Evolutionary conservation across 2,797 vertebrate genomes (phyloP).

Genomic region (Anabacerthia variegaticeps): DNA sequence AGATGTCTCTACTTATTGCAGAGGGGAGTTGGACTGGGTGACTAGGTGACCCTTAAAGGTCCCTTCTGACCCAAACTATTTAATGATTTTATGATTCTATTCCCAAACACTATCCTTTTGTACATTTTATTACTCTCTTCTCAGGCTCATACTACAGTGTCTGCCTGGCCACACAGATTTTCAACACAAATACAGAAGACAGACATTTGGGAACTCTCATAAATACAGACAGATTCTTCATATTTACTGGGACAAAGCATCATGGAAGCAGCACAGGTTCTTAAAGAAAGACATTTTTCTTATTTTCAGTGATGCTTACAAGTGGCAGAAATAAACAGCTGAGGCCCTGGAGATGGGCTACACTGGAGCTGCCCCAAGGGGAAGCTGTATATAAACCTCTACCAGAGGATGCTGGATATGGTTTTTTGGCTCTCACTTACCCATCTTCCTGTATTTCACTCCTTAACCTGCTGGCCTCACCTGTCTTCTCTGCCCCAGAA

Average conservation of each 20-base stretch:
- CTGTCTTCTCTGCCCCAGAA: background rate
- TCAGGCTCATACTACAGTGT: background rate
- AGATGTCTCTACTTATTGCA: background rate
- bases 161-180: background rate
- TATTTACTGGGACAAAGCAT: background rate
- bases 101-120: background rate
- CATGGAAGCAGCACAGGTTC: background rate
- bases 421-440: background rate
- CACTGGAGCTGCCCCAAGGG: accelerated
- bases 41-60: background rate
- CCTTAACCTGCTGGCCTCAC: background rate
- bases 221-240: background rate
- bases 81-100: background rate
- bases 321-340: background rate
- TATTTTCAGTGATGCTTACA: background rate
- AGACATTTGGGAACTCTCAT: background rate
- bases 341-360: background rate
- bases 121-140: background rate
- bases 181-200: background rate
- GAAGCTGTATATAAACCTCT: background rate
- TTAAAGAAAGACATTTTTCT: background rate
- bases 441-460: background rate
- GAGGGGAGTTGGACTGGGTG: background rate
- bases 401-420: background rate
- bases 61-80: background rate